A percentile compares a stretch with the other conserved stretches of the same genome.
Conservation (phyloP, 2,113 vertebrate genomes). For the Oryzias celebensis region DNA sequence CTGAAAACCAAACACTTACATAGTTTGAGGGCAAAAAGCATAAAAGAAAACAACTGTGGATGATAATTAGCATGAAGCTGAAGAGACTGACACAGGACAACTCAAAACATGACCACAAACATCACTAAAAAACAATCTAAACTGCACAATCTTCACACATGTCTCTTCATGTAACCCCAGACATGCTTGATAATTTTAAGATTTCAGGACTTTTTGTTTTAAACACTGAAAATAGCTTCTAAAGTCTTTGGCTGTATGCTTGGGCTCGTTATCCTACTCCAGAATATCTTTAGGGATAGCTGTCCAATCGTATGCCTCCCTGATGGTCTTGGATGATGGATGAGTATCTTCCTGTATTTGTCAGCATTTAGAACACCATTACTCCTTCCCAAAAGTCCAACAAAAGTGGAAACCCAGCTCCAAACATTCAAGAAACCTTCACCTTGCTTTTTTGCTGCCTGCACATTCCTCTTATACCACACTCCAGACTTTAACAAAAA, state of each 20-base stretch:
- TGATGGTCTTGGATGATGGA: background rate
- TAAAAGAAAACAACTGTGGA: no score
- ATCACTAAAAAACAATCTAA: no score
- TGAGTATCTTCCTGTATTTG: background rate
- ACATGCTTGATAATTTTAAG: background rate
- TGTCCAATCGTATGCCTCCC: background rate
- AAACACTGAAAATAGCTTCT: background rate
- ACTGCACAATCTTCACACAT: background rate
- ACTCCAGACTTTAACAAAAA: background rate
- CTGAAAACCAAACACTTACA: no score
- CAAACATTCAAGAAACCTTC: background rate
- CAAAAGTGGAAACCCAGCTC: background rate
- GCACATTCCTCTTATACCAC: background rate
- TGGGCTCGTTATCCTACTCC: background rate
- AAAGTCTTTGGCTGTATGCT: background rate
- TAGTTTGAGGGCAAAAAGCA: no score
- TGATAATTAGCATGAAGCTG: no score
- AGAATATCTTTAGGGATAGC: background rate
- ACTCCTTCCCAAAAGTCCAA: background rate
- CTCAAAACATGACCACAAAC: no score
- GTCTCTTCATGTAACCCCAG: background rate
- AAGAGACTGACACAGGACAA: no score
- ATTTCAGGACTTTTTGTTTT: background rate
- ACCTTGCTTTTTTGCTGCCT: background rate
- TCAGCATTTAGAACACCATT: background rate